Percentiles rank a stretch among this genome's conserved stretches.
Evolutionary conservation across 2,113 vertebrate species (phyloP).

Genomic region (Chrysochloris asiatica): DNA sequence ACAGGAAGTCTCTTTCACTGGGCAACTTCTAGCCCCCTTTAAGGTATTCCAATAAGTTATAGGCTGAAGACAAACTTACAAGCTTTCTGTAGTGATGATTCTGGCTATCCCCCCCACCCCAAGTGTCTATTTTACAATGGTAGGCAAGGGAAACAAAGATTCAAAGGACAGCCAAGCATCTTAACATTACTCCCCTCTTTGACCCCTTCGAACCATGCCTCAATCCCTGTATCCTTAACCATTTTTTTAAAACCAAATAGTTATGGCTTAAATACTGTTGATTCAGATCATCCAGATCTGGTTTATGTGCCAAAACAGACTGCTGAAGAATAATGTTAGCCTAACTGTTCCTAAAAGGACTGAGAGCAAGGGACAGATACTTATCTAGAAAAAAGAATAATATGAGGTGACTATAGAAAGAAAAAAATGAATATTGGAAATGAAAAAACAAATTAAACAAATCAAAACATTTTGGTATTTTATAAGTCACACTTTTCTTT

Average conservation of each 20-base stretch:
- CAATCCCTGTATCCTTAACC: no score
- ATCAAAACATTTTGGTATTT: background rate
- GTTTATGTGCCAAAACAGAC: background rate
- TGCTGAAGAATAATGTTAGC: background rate
- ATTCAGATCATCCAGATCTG: background rate
- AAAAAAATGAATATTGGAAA: background rate
- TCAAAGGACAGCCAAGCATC: no score
- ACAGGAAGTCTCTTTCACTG: no score
- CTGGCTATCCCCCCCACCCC: no score
- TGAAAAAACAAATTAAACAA: background rate
- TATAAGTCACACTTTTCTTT: background rate
- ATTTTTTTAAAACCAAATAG: slow-evolving; percentile 9
- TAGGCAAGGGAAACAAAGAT: no score
- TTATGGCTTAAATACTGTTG: background rate
- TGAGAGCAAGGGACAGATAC: background rate
- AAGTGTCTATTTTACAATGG: no score
- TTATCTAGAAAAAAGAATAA: background rate
- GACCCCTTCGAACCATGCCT: no score
- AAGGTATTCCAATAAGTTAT: no score
- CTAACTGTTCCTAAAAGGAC: background rate
- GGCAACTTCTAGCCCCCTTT: no score
- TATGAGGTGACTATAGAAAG: background rate
- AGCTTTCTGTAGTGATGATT: no score
- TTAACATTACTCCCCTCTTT: no score
- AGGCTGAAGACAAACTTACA: no score